These are phyloP conservation scores for Candoia aspera DNA, from an alignment of 2,113 vertebrate genomes.

Conservation along the genomic window DNA sequence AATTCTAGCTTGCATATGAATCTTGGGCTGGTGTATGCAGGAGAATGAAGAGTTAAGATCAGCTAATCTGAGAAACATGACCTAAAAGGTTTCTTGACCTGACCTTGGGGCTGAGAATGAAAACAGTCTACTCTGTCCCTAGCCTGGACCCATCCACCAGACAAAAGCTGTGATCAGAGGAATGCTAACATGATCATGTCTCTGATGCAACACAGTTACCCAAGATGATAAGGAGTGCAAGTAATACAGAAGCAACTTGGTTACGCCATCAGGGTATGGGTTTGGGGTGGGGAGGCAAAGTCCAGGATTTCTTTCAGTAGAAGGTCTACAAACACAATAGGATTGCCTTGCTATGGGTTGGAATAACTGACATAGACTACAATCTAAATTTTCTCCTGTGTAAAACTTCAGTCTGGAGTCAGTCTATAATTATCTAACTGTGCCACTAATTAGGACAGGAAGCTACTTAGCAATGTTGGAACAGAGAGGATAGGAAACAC, in stretches of 20 bases:
- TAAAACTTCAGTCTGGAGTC: neutral
- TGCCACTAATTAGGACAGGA: neutral
- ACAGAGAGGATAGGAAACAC: neutral
- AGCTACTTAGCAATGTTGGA: neutral
- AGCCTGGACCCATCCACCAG: neutral
- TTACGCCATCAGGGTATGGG: neutral
- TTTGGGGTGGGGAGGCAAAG: neutral
- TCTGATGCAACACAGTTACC: neutral
- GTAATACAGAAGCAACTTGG: neutral
- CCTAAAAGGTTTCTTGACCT: slow-evolving; percentile 20
- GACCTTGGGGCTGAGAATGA: slow-evolving; percentile 20
- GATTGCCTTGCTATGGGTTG: neutral
- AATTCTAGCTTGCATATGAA: neutral
- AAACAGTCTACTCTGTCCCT: slow-evolving; percentile 1
- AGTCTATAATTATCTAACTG: neutral
- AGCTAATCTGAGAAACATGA: slow-evolving; percentile 8
- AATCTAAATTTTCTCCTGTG: neutral
- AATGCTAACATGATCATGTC: neutral
- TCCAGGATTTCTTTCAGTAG: neutral
- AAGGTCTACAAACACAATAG: neutral
- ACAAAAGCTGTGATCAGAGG: slow-evolving; percentile 10
- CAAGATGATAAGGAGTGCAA: neutral
- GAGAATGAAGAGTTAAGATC: slow-evolving; percentile 19
- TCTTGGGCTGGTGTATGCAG: neutral
- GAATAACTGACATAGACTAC: neutral